A percentile compares a stretch with the other conserved stretches of the same genome.
phyloP scores from a whole-genome alignment of 1,140 invertebrate genomes.

The Drosophila murphyi region DNA sequence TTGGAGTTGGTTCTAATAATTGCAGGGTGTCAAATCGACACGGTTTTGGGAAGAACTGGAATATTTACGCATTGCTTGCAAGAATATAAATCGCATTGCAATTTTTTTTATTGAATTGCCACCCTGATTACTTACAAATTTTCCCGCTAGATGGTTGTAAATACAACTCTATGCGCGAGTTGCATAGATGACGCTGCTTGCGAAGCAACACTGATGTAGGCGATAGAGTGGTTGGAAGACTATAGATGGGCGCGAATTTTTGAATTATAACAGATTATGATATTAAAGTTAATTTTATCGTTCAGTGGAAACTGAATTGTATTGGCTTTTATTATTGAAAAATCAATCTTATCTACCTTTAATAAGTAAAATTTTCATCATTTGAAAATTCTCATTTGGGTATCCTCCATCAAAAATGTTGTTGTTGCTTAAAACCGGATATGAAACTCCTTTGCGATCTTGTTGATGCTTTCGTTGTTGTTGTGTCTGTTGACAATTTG shows the following conservation, averaged over 20 bases:
- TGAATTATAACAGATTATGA: slow-evolving; percentile 1
- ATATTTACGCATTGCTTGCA: no score
- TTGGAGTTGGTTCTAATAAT: no score
- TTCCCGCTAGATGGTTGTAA: neutral
- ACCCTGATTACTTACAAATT: no score
- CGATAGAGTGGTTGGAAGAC: slow-evolving; percentile 4
- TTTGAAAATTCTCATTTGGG: neutral
- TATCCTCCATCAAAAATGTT: neutral
- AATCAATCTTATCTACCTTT: neutral
- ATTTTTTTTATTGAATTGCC: no score
- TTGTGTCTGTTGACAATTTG: slow-evolving; percentile 29
- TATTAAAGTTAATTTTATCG: slow-evolving; percentile 6
- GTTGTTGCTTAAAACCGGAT: slow-evolving; percentile 24
- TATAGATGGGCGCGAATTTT: slow-evolving; percentile 16
- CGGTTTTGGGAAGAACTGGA: no score
- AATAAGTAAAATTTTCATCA: neutral
- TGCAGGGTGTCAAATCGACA: no score
- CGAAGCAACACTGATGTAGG: neutral
- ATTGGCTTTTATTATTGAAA: no score
- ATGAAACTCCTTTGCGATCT: neutral
- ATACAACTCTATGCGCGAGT: neutral
- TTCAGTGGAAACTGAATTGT: no score
- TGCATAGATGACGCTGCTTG: slow-evolving; percentile 8
- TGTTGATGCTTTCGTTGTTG: neutral
- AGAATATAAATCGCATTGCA: no score